These are phyloP conservation scores for Autographa pulchrina DNA, from an alignment of 2,888 invertebrate genomes.

Conservation along the genomic window DNA sequence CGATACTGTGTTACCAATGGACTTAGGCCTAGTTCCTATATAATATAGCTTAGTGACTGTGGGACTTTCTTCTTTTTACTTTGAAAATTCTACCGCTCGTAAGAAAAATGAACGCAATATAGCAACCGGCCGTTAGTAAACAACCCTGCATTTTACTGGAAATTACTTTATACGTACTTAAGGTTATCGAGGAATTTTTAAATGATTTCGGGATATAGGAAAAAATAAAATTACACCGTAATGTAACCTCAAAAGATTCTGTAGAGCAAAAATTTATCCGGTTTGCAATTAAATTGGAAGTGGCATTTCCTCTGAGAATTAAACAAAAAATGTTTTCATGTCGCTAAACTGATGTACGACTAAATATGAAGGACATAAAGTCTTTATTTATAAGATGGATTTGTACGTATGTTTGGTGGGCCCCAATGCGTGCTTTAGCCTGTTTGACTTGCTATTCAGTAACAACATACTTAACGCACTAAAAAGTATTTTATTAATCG, in stretches of 20 bases:
- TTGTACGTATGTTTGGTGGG: slow-evolving; percentile 72
- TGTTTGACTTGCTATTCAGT: slow-evolving; percentile 67
- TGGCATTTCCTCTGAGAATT: slow-evolving; percentile 80
- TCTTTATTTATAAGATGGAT: slow-evolving; percentile 69
- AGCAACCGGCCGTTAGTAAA: not conserved
- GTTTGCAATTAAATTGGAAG: slow-evolving; percentile 78
- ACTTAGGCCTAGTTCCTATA: too few species aligned
- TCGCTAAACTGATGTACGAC: slow-evolving; percentile 58
- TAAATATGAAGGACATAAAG: slow-evolving; percentile 68
- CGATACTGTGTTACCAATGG: slow-evolving; percentile 16
- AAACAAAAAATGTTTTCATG: slow-evolving; percentile 72
- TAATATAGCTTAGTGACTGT: too few species aligned
- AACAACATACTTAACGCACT: slow-evolving; percentile 73
- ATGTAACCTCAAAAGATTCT: slow-evolving; percentile 57
- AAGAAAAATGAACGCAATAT: too few species aligned
- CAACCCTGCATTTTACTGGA: not conserved
- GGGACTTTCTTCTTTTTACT: too few species aligned
- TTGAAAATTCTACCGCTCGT: too few species aligned
- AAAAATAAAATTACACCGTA: slow-evolving; percentile 47
- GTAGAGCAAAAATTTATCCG: slow-evolving; percentile 72
- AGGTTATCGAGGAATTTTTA: slow-evolving; percentile 39
- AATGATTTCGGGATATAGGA: slow-evolving; percentile 34
- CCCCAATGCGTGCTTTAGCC: slow-evolving; percentile 67
- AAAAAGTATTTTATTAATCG: slow-evolving; percentile 72
- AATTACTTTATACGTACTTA: not conserved